Evolutionary conservation across 1,140 invertebrate species (phyloP).

Genomic region (Drosophila nasuta): DNA sequence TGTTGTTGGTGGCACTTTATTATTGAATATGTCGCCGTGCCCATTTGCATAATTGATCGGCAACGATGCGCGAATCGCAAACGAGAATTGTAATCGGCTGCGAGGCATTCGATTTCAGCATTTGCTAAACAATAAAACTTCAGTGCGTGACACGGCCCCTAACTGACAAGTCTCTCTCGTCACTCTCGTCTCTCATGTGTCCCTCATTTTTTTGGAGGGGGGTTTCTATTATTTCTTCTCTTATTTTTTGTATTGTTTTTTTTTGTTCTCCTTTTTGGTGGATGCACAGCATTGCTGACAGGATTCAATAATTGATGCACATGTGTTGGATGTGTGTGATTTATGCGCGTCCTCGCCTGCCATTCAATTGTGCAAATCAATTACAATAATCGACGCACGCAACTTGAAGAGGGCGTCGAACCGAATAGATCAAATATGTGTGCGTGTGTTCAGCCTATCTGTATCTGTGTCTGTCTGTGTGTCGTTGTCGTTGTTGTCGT

Average conservation of each 20-base stretch:
- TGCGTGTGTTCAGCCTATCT: background rate
- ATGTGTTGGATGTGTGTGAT: conserved; percentile 48
- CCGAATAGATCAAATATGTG: conserved; percentile 30
- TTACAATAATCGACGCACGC: conserved; percentile 78
- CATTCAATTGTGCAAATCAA: conserved; percentile 79
- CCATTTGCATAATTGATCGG: conserved; percentile 80
- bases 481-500: background rate
- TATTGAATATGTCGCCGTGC: conserved; percentile 72
- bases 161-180: background rate
- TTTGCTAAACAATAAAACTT: conserved; percentile 58
- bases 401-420: conserved; percentile 53
- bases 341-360: conserved; percentile 75
- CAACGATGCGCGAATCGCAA: conserved; percentile 75
- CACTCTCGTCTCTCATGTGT: conserved; percentile 1
- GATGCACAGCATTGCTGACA: conserved; percentile 58
- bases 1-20: conserved; percentile 72
- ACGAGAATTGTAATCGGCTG: conserved; percentile 69
- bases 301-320: conserved; percentile 75
- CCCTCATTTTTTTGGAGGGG: conserved; percentile 22
- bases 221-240: conserved; percentile 49
- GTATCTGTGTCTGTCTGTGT: background rate
- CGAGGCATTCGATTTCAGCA: conserved; percentile 53
- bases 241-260: conserved; percentile 46
- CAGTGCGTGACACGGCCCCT: conserved; percentile 41
- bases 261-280: conserved; percentile 17